These are phyloP conservation scores for Linepithema humile DNA, from an alignment of 1,140 invertebrate species.

Conservation along the genomic window DNA sequence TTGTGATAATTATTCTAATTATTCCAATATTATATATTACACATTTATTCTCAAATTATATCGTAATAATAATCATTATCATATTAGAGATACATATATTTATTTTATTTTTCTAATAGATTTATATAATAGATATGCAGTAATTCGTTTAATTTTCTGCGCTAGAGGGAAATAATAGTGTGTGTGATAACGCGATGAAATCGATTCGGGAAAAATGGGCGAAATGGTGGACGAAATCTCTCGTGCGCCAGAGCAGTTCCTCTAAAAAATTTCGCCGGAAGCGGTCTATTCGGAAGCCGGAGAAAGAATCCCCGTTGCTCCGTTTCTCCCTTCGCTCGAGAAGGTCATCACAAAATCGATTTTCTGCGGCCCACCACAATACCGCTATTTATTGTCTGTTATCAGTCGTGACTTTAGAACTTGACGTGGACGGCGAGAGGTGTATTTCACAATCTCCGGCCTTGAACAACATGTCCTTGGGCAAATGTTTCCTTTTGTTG, in stretches of 20 bases:
- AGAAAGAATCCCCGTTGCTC: conserved; percentile 44
- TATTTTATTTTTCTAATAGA: background rate
- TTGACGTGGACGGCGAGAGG: conserved; percentile 17
- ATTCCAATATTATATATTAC: too few relatives aligned
- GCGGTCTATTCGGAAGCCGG: conserved; percentile 35
- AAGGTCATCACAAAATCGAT: conserved; percentile 41
- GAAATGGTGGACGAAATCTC: conserved; percentile 30
- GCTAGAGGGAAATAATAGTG: background rate
- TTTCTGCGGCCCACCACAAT: conserved; percentile 35
- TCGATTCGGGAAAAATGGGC: conserved; percentile 29
- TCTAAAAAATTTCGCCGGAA: conserved; percentile 48
- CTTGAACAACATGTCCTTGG: conserved; percentile 33
- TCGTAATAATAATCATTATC: conserved; percentile 26
- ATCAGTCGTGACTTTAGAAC: conserved; percentile 49
- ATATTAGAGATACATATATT: conserved; percentile 5
- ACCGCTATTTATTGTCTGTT: conserved; percentile 50
- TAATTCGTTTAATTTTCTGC: conserved; percentile 12
- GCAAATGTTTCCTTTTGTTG: background rate
- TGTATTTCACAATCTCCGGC: conserved; percentile 23
- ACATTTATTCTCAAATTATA: too few relatives aligned
- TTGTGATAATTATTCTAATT: too few relatives aligned
- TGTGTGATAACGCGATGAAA: conserved; percentile 13
- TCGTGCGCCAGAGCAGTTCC: conserved; percentile 14
- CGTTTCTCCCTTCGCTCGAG: conserved; percentile 25
- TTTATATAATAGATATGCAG: background rate